phyloP scores from a whole-genome alignment of 1,140 invertebrate species.

The Achroia grisella region DNA sequence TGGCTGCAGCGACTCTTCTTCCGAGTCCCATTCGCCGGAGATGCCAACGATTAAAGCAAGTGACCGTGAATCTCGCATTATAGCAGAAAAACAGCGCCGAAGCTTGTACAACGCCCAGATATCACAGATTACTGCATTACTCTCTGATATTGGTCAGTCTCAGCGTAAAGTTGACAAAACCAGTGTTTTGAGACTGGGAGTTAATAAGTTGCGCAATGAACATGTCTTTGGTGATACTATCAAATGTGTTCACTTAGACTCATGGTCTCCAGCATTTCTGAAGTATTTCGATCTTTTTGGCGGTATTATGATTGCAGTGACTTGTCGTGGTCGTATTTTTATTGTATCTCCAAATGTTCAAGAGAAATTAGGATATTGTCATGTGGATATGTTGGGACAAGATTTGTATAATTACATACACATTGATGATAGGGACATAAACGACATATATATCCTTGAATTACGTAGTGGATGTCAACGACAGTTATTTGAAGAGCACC shows the following conservation, averaged over 20 bases:
- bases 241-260: constrained; percentile 57
- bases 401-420: constrained; percentile 87
- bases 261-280: constrained; percentile 63
- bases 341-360: constrained; percentile 91
- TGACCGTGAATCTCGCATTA: constrained; percentile 85
- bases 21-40: constrained; percentile 55
- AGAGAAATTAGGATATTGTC: constrained; percentile 86
- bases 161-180: constrained; percentile 92
- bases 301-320: constrained; percentile 87
- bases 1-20: constrained; percentile 51
- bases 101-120: constrained; percentile 94
- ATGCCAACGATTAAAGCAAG: constrained; percentile 45
- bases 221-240: constrained; percentile 74
- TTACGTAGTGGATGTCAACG: constrained; percentile 42
- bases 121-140: constrained; percentile 83
- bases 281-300: constrained; percentile 75
- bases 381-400: constrained; percentile 91
- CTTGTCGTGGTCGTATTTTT: constrained; percentile 87
- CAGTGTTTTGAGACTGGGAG: constrained; percentile 88
- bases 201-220: constrained; percentile 81
- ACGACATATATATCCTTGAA: constrained; percentile 78
- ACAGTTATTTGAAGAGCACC: constrained; percentile 61
- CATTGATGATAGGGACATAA: constrained; percentile 84
- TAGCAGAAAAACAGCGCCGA: constrained; percentile 91
- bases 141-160: constrained; percentile 88